Evolutionary conservation across 1,140 invertebrate genomes (phyloP).

Genomic region (Drosophila punjabiensis): DNA sequence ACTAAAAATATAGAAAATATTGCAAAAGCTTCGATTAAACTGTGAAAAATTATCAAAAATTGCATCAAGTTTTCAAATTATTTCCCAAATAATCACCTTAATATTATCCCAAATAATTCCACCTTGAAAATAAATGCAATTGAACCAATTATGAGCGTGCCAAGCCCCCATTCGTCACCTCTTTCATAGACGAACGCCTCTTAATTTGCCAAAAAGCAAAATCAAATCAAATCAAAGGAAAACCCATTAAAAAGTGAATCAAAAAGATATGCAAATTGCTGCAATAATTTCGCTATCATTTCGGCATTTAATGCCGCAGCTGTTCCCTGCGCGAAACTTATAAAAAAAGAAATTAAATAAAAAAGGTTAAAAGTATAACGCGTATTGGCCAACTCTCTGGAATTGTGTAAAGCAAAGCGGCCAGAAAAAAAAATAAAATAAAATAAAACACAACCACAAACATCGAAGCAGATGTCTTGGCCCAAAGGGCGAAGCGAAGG

Average conservation of each 20-base stretch:
- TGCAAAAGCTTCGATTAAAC: background rate
- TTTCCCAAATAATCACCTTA: background rate
- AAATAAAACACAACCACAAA: slow-evolving; percentile 1
- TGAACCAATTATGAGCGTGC: background rate
- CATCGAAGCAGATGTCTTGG: slow-evolving; percentile 16
- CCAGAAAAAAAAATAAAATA: slow-evolving; percentile 9
- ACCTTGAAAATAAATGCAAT: background rate
- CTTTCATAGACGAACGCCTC: background rate
- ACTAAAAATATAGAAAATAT: background rate
- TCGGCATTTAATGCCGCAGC: slow-evolving; percentile 4
- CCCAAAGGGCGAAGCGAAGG: slow-evolving; percentile 29
- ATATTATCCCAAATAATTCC: background rate
- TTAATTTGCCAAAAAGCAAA: slow-evolving; percentile 9
- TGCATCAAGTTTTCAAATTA: background rate
- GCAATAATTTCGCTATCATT: slow-evolving; percentile 34
- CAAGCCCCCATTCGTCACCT: background rate
- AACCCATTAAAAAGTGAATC: slow-evolving; percentile 4
- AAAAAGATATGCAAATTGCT: slow-evolving; percentile 32
- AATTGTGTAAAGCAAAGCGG: slow-evolving; percentile 41
- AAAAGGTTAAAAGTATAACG: slow-evolving; percentile 28
- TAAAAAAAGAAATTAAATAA: slow-evolving; percentile 3
- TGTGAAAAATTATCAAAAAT: background rate
- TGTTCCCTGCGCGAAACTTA: slow-evolving; percentile 8
- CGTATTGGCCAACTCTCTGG: slow-evolving; percentile 24
- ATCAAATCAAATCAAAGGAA: slow-evolving; percentile 12